These are phyloP conservation scores for Sarcophaga carnaria DNA, from an alignment of 2,888 invertebrate species.

Conservation along the genomic window DNA sequence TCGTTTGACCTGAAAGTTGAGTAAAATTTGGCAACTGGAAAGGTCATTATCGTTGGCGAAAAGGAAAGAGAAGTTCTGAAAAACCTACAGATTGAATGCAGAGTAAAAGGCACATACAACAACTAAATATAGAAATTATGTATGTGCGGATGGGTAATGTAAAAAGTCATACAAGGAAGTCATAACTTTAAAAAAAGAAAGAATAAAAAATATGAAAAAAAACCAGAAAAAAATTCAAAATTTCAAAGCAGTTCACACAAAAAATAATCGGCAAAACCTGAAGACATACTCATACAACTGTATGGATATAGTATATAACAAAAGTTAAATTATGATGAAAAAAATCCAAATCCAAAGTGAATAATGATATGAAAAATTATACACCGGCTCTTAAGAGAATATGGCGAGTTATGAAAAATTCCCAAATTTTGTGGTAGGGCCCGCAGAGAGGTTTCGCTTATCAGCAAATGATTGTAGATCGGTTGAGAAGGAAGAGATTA, in stretches of 20 bases:
- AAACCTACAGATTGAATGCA: background rate
- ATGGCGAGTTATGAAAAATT: too few relatives aligned
- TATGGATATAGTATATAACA: too few relatives aligned
- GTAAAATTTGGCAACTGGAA: slow-evolving; percentile 54
- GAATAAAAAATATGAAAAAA: background rate
- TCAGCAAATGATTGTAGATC: too few relatives aligned
- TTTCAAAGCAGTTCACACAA: background rate
- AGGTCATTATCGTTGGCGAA: slow-evolving; percentile 62
- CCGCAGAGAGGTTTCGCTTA: too few relatives aligned
- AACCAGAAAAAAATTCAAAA: slow-evolving; percentile 2
- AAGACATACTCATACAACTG: too few relatives aligned
- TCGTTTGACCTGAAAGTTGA: slow-evolving; percentile 13
- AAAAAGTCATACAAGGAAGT: slow-evolving; percentile 46
- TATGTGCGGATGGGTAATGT: slow-evolving; percentile 15
- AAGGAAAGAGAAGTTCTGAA: background rate
- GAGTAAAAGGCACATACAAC: slow-evolving; percentile 2
- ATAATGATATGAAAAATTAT: too few relatives aligned
- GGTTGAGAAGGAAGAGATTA: too few relatives aligned
- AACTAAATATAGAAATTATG: slow-evolving; percentile 47
- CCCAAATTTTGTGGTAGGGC: too few relatives aligned
- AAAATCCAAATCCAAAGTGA: background rate
- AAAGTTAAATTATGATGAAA: too few relatives aligned
- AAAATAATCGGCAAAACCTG: background rate
- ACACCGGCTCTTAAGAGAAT: too few relatives aligned
- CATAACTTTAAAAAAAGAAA: slow-evolving; percentile 44